Base-by-base conservation (phyloP, 2,888 invertebrate genomes). In the Plebejus melissa region DNA sequence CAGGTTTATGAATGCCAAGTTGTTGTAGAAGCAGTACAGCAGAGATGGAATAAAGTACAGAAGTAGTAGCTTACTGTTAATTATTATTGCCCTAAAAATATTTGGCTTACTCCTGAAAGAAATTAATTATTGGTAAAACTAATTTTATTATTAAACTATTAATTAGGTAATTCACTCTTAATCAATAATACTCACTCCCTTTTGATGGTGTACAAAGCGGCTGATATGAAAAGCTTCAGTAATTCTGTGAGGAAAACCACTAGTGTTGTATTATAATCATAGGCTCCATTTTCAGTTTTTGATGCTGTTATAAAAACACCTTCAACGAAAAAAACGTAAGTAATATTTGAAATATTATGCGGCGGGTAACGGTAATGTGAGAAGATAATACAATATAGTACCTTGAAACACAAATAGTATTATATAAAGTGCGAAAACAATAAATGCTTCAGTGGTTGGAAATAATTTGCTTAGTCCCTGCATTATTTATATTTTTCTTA, bases 21-120 rank as follows among this genome's bases (percentile, higher is more conserved):
- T 99, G 87, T 99, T 99, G 94, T 99, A 99, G 75, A 98, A 94
- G 83, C 98, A 98, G 87, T 99, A 99, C 75, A 99, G 90, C 83
- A 97, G 94, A 0, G 98, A 97, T 69, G 99, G 99, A 79, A 99
- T 96, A 90, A 98, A 97, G 86, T 99, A 99, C 70, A 98, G 86
- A 76, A 96, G 86, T 80, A 98, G 88, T 71, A 98, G 94, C 84
- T 95, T 94, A 79, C 94, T 94, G 84, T 96, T 95, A 80, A 94
- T 91, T 11, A 87, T 78, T 58, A 96, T 87, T 79, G 96, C 95
- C 83, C 86, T 84, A 82, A 95, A 85, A 80, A 96, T 89, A 74
- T 94, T 89, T 16, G 90, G 89, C 76, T 95, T 92, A 82, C 96
- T 93, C 81, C 97, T 97, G 92, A 80, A 95, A 95, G 78, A 82